Base-by-base conservation (phyloP, 2,797 vertebrate genomes). In the Enteromius mattozi region DNA sequence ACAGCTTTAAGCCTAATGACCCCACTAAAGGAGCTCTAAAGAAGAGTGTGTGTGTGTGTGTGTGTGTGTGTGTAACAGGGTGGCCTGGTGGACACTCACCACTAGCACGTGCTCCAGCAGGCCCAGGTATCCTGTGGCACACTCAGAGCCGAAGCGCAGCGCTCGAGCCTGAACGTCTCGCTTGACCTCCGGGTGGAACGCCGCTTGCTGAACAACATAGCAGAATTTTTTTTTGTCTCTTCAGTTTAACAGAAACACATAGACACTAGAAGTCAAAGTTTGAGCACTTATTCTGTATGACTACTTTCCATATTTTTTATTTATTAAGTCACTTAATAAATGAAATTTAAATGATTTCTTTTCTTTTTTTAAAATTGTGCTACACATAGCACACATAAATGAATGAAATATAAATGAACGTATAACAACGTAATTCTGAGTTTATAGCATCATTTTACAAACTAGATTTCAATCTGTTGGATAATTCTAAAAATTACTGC, bases 71-170 rank as follows among this genome's bases (percentile, higher is more conserved):
- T 45, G 47, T 71, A 33, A 17, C 19, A 24, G 78, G 54, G 61
- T 80, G 49, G 33, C 16, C 59, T 47, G 33, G 8, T 13, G 51
- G 30, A 81, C 45, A 93, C 97, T 97, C 91, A 99, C 98, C 97
- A 99, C 95, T 63, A 99, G 92, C 75, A 99, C 98, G 0, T 99
- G 98, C 88, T 99, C 98, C 91, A 99, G 92, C 69, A 99, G 95
- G n/a, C 96, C 97, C 86, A 99, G 94, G 89, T 99, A 99, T 51
- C 98, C 98, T 0, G 91, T 88, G 0, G 98, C 96, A 80, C 98
- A 99, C 81, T 99, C 98, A 5, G 95, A 96, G 63, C 98, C 98
- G 0, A 95, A 99, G 78, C 96, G 97, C 88, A 98, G 93, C 0
- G 98, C 98, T 71, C 98, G 95, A 75, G 93, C 94, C 86, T 95